phyloP scores from a whole-genome alignment of 2,797 vertebrate genomes.

The Thaleichthys pacificus region DNA sequence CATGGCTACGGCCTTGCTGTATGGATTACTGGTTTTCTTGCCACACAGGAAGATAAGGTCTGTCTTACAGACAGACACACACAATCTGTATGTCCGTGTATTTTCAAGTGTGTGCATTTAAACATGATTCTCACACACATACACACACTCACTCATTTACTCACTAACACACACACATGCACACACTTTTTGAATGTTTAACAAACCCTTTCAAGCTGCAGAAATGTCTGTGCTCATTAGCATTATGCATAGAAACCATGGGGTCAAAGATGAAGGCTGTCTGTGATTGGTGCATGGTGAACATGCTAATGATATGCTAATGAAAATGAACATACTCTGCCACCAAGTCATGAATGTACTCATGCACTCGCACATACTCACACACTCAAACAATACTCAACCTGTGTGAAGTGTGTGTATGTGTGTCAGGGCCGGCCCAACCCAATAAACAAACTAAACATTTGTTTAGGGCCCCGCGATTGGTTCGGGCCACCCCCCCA shows the following conservation, averaged over 20 bases:
- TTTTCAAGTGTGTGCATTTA: background rate
- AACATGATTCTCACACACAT: background rate
- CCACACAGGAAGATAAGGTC: background rate
- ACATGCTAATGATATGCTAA: background rate
- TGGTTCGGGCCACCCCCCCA: too few species aligned
- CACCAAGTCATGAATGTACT: background rate
- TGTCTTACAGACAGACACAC: background rate
- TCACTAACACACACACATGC: too few species aligned
- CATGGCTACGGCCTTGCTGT: too few species aligned
- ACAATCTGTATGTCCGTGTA: background rate
- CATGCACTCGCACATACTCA: background rate
- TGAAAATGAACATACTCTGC: background rate
- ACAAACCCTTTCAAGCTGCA: too few species aligned
- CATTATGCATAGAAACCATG: background rate
- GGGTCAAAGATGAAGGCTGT: background rate
- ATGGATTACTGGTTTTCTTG: too few species aligned
- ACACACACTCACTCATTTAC: background rate
- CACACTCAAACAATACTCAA: background rate
- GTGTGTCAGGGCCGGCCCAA: background rate
- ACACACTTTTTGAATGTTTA: too few species aligned
- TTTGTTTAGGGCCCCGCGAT: too few species aligned
- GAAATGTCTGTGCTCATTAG: background rate
- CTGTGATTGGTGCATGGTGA: background rate
- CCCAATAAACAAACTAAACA: background rate
- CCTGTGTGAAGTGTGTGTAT: background rate